A percentile compares a stretch with the other conserved stretches of the same genome.
Evolutionary conservation across 2,888 invertebrate genomes (phyloP).

Genomic region (Colletes collaris): DNA sequence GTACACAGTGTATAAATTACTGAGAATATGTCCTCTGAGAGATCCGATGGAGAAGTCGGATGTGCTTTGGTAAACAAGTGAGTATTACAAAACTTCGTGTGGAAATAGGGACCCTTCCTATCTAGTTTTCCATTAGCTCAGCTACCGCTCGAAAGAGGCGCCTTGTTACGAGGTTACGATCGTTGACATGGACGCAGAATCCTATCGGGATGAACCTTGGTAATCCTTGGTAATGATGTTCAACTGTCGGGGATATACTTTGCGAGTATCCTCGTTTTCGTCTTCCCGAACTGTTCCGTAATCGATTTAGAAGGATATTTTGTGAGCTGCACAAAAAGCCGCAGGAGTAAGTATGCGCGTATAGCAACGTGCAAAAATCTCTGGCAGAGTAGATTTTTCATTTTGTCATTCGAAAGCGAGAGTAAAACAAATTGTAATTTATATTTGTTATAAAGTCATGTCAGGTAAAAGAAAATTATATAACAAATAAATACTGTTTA

Average conservation of each 20-base stretch:
- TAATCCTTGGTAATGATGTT: slow-evolving; percentile 60
- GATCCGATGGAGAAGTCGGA: slow-evolving; percentile 1
- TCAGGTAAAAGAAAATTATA: no score
- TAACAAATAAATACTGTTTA: no score
- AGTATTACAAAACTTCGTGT: background rate
- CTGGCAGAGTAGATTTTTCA: slow-evolving; percentile 38
- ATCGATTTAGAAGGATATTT: slow-evolving; percentile 20
- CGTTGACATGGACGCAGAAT: slow-evolving; percentile 57
- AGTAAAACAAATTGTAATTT: no score
- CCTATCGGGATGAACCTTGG: slow-evolving; percentile 45
- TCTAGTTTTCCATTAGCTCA: slow-evolving; percentile 44
- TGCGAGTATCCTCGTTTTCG: slow-evolving; percentile 17
- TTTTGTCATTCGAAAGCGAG: background rate
- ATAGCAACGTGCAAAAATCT: slow-evolving; percentile 37
- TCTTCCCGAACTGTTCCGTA: slow-evolving; percentile 1
- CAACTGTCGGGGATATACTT: slow-evolving; percentile 55
- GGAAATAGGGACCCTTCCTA: slow-evolving; percentile 8
- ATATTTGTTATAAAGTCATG: no score
- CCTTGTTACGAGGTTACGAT: slow-evolving; percentile 60
- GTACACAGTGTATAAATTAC: slow-evolving; percentile 3
- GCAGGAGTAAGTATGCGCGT: background rate
- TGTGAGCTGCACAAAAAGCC: slow-evolving; percentile 30
- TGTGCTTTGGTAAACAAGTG: background rate
- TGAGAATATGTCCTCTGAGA: background rate
- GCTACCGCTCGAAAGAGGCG: slow-evolving; percentile 53